Conservation (phyloP, 2,797 vertebrate species). For the Protosalanx chinensis region DNA sequence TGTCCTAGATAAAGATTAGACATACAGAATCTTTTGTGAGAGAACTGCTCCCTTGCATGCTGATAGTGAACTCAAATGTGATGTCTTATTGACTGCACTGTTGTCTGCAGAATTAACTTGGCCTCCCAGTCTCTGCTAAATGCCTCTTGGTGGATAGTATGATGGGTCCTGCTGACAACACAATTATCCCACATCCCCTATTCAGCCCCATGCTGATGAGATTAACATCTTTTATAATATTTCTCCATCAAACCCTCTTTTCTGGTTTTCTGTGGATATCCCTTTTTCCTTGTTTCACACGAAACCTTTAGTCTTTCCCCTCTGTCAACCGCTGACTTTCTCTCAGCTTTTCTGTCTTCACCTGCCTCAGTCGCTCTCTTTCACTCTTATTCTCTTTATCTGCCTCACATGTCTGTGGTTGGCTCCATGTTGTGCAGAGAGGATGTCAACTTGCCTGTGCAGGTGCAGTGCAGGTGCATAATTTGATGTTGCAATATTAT, state of each 20-base stretch:
- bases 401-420: not conserved
- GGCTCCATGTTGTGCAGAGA: not conserved
- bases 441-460: not conserved
- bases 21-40: not conserved
- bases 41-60: not conserved
- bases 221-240: conserved; percentile 18
- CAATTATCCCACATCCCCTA: conserved; percentile 12
- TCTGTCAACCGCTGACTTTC: too few relatives aligned
- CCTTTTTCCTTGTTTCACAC: not conserved
- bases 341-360: not conserved
- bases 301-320: not conserved
- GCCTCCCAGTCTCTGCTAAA: not conserved
- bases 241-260: not conserved
- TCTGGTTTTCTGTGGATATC: not conserved
- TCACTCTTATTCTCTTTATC: not conserved
- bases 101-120: not conserved
- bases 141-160: not conserved
- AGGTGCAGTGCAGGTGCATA: not conserved
- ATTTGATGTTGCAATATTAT: conserved; percentile 10
- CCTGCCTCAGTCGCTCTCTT: not conserved
- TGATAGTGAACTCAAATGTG: not conserved
- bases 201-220: conserved; percentile 13
- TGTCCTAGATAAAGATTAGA: conserved; percentile 36
- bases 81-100: not conserved
- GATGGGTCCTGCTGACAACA: conserved; percentile 10